Evolutionary conservation across 2,797 vertebrate genomes (phyloP).

Genomic region (Sebastes matsubarae): DNA sequence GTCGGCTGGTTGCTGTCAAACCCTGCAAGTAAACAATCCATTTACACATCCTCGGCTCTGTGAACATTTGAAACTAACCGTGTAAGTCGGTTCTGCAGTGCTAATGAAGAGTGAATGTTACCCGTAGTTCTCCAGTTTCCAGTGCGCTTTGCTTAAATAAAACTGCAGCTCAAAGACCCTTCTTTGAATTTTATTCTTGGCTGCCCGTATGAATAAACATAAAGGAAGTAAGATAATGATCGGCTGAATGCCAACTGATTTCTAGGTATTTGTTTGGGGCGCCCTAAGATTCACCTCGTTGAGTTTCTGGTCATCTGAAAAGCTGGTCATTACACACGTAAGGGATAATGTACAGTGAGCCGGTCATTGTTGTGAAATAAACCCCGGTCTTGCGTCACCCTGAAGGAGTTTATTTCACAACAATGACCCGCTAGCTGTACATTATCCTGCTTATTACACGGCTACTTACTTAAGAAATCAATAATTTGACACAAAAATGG

Average conservation of each 20-base stretch:
- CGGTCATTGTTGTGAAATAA: no score
- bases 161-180: background rate
- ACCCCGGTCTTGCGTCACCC: no score
- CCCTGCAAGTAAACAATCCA: constrained; percentile 58
- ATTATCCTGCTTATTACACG: no score
- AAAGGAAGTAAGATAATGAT: background rate
- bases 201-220: constrained; percentile 9
- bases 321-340: background rate
- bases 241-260: background rate
- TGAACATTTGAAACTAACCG: constrained; percentile 42
- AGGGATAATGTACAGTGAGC: no score
- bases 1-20: constrained; percentile 43
- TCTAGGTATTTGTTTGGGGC: background rate
- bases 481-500: no score
- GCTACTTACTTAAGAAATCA: no score
- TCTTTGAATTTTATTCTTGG: constrained; percentile 12
- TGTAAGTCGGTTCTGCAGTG: constrained; percentile 10
- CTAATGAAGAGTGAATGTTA: constrained; percentile 36
- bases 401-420: no score
- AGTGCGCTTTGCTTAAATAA: constrained; percentile 16
- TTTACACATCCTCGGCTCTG: constrained; percentile 35
- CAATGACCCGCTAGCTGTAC: no score
- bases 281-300: constrained; percentile 5
- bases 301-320: constrained; percentile 32
- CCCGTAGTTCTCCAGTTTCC: constrained; percentile 2